Base-by-base conservation (phyloP, 1,140 invertebrate genomes). In the Paralvinella palmiformis region DNA sequence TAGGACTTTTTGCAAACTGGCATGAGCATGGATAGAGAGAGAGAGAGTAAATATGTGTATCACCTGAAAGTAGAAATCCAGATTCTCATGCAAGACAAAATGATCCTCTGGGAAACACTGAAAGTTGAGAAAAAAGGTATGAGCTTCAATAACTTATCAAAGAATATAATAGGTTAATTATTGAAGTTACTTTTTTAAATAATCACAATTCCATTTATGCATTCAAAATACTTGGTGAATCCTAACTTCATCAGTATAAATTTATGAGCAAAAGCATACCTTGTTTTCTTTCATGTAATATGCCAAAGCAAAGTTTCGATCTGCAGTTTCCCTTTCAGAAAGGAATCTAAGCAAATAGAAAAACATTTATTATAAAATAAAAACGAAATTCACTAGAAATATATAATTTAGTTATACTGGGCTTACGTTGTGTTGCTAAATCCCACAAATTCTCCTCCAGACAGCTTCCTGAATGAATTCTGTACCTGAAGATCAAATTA, bases 21-120 rank as follows among this genome's bases (percentile, higher is more conserved):
- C n/a, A n/a, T n/a, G n/a, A n/a, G n/a, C n/a, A n/a, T n/a, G n/a
- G n/a, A n/a, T n/a, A n/a, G n/a, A n/a, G n/a, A n/a, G n/a, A n/a
- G n/a, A n/a, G n/a, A n/a, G n/a, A n/a, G n/a, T n/a, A n/a, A n/a
- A n/a, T n/a, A n/a, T n/a, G n/a, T n/a, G n/a, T n/a, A n/a, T 76
- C 81, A 91, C 91, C 85, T 96, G 94, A 74, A 98, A 98, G 77
- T 98, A 98, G 76, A 96, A 96, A 73, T 98, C 96, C 87, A 98
- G 91, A 66, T 89, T 89, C 76, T 98, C 94, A 52, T 91, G 62
- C 29, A 77, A 44, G 59, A 71, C 69, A 1, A 69, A 68, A n/a
- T n/a, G n/a, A 1, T 68, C 69, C 52, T 70, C 66, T 10, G 75
- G 75, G 61, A 75, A 77, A 66, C 75, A 77, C 67, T 73, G 68